These are phyloP conservation scores for Tetragonula carbonaria DNA, from an alignment of 2,888 invertebrate genomes.

Conservation along the genomic window DNA sequence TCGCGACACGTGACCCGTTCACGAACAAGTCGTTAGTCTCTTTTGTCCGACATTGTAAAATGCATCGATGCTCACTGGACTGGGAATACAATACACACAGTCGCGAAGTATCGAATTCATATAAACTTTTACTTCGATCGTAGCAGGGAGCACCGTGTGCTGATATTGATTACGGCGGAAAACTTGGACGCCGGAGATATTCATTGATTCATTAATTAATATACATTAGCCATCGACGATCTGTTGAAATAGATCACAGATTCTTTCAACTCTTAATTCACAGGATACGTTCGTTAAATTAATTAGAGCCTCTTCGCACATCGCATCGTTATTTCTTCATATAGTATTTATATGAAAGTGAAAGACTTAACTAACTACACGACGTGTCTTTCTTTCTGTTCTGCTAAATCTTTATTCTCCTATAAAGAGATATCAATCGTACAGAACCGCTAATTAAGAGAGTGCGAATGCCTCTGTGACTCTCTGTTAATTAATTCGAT, in stretches of 20 bases:
- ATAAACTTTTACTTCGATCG: neutral
- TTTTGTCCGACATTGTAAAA: slow-evolving; percentile 18
- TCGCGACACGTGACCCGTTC: slow-evolving; percentile 14
- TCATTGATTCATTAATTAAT: neutral
- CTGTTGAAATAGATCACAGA: neutral
- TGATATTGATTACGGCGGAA: neutral
- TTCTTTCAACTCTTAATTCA: neutral
- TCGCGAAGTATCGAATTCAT: neutral
- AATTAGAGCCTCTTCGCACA: neutral
- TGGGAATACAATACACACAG: neutral
- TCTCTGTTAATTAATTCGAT: neutral
- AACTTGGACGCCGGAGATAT: neutral
- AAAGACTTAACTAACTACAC: neutral
- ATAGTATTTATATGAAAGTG: neutral
- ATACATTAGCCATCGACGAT: neutral
- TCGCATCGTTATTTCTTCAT: neutral
- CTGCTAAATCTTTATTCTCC: slow-evolving; percentile 1
- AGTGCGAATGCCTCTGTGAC: neutral
- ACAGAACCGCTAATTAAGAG: neutral
- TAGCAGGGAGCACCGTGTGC: too few species aligned
- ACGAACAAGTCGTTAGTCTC: slow-evolving; percentile 12
- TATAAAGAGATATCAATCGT: neutral
- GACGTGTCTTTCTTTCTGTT: neutral
- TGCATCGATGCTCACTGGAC: neutral
- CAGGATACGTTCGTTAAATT: neutral